Conservation (phyloP, 2,888 invertebrate genomes). For the Pelosia muscerda region DNA sequence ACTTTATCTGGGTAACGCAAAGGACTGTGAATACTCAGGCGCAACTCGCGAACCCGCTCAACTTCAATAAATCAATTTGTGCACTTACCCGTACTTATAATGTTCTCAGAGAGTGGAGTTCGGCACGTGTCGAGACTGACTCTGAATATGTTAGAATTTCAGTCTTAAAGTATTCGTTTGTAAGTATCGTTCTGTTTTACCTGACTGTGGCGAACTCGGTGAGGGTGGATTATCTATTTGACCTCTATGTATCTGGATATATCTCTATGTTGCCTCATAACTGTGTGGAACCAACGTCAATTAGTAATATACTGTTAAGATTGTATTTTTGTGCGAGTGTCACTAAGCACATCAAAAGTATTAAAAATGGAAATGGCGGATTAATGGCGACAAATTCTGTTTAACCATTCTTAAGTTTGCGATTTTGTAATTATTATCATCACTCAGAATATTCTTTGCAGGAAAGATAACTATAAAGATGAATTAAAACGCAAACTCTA, state of each 20-base stretch:
- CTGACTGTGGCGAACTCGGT: not conserved
- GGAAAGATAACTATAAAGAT: no score
- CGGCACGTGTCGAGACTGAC: constrained; percentile 74
- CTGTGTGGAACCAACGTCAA: no score
- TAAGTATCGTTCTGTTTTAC: constrained; percentile 40
- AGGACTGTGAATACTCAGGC: constrained; percentile 83
- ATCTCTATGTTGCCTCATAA: not conserved
- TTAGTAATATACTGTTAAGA: no score
- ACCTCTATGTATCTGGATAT: not conserved
- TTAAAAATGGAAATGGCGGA: no score
- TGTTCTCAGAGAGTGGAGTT: constrained; percentile 69
- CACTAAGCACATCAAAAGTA: no score
- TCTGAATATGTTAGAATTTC: constrained; percentile 70
- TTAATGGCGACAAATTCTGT: no score
- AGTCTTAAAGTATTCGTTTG: constrained; percentile 57
- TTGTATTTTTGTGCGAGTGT: no score
- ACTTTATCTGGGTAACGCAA: constrained; percentile 83
- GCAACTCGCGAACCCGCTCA: constrained; percentile 81
- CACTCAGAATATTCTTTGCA: no score
- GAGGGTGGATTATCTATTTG: not conserved
- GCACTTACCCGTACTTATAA: constrained; percentile 83
- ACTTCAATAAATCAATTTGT: constrained; percentile 87
- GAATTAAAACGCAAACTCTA: no score
- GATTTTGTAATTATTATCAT: no score
- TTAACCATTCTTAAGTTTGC: no score